These are phyloP conservation scores for Mionectes macconnelli DNA, from an alignment of 2,113 vertebrate species.

Conservation along the genomic window DNA sequence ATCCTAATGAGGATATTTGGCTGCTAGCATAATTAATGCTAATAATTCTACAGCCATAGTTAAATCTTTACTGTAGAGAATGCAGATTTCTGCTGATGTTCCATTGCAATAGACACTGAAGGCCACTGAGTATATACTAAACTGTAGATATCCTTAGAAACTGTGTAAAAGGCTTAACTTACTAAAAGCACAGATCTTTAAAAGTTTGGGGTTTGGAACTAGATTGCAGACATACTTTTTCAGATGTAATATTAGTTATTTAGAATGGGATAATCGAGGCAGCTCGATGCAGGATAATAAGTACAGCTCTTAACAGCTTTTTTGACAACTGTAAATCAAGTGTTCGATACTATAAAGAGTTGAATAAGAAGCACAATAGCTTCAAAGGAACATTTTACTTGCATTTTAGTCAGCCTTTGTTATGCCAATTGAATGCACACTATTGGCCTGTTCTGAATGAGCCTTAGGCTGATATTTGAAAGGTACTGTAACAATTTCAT, in stretches of 20 bases:
- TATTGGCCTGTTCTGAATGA: background rate
- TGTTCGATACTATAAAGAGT: background rate
- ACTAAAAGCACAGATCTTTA: background rate
- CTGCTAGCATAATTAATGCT: background rate
- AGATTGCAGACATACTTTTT: background rate
- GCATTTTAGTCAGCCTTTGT: slow-evolving; percentile 25
- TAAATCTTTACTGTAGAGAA: background rate
- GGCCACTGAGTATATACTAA: background rate
- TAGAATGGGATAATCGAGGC: background rate
- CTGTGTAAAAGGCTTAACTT: background rate
- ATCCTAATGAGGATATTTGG: background rate
- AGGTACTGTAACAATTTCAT: background rate
- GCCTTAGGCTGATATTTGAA: slow-evolving; percentile 18
- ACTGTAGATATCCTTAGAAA: background rate
- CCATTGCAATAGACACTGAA: background rate
- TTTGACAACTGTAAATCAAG: background rate
- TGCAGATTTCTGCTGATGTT: background rate
- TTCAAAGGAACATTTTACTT: background rate
- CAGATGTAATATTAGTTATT: background rate
- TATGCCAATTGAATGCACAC: background rate
- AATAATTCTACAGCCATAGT: background rate
- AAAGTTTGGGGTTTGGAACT: background rate
- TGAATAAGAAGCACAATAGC: background rate
- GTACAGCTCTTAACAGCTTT: background rate
- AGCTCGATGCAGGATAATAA: background rate